Conservation (phyloP, 2,888 invertebrate genomes). For the Sinelater perroti region DNA sequence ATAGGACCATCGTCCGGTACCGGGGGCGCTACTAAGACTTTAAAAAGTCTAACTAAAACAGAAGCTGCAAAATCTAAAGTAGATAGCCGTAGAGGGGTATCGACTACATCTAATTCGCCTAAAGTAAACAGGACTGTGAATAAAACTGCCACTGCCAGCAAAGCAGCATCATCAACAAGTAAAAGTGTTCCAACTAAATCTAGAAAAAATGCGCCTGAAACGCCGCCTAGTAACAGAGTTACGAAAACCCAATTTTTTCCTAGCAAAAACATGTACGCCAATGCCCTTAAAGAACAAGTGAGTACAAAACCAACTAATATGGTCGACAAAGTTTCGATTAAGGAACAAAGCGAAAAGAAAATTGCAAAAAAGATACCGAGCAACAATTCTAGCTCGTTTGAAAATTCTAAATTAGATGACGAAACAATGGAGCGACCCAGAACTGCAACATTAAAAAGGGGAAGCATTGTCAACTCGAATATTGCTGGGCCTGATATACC, state of each 20-base stretch:
- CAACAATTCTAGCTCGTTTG: background rate
- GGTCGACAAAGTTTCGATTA: background rate
- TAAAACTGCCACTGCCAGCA: background rate
- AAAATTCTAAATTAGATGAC: background rate
- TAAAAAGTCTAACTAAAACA: constrained; percentile 3
- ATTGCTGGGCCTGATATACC: constrained; percentile 51
- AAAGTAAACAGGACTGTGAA: background rate
- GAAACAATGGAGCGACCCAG: constrained; percentile 52
- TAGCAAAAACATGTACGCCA: constrained; percentile 53
- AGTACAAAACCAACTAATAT: constrained; percentile 33
- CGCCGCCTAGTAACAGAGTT: constrained; percentile 50
- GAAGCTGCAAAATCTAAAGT: background rate
- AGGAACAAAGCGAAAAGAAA: background rate
- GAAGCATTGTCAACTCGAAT: constrained; percentile 55
- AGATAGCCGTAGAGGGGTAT: background rate
- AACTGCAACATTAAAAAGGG: constrained; percentile 57
- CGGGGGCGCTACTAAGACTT: background rate
- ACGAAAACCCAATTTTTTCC: constrained; percentile 57
- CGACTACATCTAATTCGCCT: background rate
- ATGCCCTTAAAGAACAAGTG: constrained; percentile 47
- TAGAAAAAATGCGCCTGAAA: constrained; percentile 18
- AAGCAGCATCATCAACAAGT: background rate
- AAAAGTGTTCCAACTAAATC: constrained; percentile 5
- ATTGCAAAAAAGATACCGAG: constrained; percentile 1
- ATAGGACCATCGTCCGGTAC: background rate